Base-by-base conservation (phyloP, 2,888 invertebrate species). In the Mimas tiliae region DNA sequence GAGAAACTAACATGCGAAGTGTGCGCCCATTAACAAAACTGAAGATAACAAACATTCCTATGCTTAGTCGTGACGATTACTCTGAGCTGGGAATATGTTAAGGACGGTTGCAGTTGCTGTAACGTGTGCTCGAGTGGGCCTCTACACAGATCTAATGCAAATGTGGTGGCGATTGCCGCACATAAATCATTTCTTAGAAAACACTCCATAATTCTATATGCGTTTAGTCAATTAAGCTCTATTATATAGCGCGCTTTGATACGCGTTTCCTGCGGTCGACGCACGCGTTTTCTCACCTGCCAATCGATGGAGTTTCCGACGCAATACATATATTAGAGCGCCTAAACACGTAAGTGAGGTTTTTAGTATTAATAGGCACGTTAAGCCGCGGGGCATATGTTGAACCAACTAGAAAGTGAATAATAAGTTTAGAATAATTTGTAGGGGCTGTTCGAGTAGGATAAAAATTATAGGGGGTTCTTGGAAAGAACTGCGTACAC, bases 101-200 rank as follows among this genome's bases (percentile, higher is more conserved):
- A 76, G 77, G 79, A 73, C 75, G 70, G 75, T 71, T 74, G 76
- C 72, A 80, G 81, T 78, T 80, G 79, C 82, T 79, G 82, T 87
- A 88, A 88, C 87, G 85, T 90, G 85, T 83, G 75, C 74, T 74
- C 79, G 80, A 86, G 85, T 84, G 84, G 84, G 85, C 82, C 82
- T 86, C 86, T 87, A 88, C 87, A 88, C 85, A 88, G 86, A 88
- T 89, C 82, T 82, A 83, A 90, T 90, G 89, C 87, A 89, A 91
- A 90, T 90, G 83, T 84, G 84, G 84, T 83, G 82, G 82, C 83
- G 86, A 87, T 87, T 86, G 84, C 84, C 79, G 81, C 78, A 76
- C 78, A 82, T 82, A 87, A 89, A 86, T 86, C 90, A 83, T 82
- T 76, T 63, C 42, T 52, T 70, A 63, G 64, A 45, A 65, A 72